Evolutionary conservation across 37 sponge, comb jelly and placozoan species (phyloP).

Genomic region (Oopsacas minuta): DNA sequence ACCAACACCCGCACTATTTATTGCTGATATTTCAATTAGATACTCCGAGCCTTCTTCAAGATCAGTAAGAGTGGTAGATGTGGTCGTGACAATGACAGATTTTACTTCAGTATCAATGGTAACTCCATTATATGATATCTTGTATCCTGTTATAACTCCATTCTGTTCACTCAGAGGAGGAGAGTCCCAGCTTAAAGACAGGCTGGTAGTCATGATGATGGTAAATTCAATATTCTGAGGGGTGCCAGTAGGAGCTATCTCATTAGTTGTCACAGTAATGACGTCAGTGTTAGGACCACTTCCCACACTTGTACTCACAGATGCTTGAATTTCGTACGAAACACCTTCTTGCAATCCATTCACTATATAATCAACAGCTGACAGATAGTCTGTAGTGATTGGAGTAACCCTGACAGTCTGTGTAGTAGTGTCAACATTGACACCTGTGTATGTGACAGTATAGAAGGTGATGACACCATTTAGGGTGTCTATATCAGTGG

Average conservation of each 20-base stretch:
- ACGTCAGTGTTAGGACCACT: not conserved
- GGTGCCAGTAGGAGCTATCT: not conserved
- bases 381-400: not conserved
- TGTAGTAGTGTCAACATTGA: not conserved
- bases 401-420: not conserved
- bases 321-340: not conserved
- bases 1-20: not conserved
- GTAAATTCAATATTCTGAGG: not conserved
- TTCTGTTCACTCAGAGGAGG: not conserved
- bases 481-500: not conserved
- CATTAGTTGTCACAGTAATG: not conserved
- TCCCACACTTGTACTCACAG: not conserved
- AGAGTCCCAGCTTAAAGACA: not conserved
- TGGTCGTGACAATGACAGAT: not conserved
- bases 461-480: not conserved
- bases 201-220: not conserved
- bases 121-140: not conserved
- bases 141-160: not conserved
- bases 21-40: not conserved
- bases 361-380: not conserved
- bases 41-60: not conserved
- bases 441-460: not conserved
- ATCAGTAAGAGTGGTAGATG: not conserved
- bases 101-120: not conserved
- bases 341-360: not conserved